Conservation (phyloP, 2,888 invertebrate species). For the Oscheius sp. region DNA sequence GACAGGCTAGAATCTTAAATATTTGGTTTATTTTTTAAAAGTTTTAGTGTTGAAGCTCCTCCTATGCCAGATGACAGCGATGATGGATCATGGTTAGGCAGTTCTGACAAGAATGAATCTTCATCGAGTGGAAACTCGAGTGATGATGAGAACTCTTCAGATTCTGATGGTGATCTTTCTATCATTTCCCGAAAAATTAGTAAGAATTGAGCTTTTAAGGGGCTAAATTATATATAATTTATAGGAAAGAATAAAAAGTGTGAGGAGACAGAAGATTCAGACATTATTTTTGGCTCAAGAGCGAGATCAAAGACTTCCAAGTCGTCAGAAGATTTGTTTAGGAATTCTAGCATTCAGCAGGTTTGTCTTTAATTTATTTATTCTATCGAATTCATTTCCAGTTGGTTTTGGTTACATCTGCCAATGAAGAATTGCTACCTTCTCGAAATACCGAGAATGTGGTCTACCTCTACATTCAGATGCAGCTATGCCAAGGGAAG, state of each 20-base stretch:
- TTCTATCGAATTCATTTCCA: background rate
- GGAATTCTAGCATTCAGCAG: background rate
- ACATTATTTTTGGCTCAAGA: conserved; percentile 9
- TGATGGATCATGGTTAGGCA: conserved; percentile 23
- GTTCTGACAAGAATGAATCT: too few species aligned
- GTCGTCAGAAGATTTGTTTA: background rate
- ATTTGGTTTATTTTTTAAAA: too few species aligned
- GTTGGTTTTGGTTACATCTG: conserved; percentile 34
- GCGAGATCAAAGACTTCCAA: conserved; percentile 11
- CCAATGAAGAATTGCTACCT: conserved; percentile 34
- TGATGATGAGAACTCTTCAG: background rate
- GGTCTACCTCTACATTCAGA: conserved; percentile 91
- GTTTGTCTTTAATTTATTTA: background rate
- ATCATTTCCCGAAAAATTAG: background rate
- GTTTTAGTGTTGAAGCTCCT: conserved; percentile 2
- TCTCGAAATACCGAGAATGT: conserved; percentile 29
- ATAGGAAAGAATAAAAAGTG: background rate
- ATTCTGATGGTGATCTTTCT: background rate
- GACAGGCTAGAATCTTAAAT: background rate
- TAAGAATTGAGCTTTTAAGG: background rate
- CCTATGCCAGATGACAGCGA: conserved; percentile 11
- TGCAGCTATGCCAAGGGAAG: conserved; percentile 74
- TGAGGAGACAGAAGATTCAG: background rate
- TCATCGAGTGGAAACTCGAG: background rate
- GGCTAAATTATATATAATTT: too few species aligned